Percentiles rank a stretch among this genome's conserved stretches.
These are phyloP conservation scores for Drosophila chauvacae DNA, from an alignment of 1,140 invertebrate genomes.

Conservation along the genomic window DNA sequence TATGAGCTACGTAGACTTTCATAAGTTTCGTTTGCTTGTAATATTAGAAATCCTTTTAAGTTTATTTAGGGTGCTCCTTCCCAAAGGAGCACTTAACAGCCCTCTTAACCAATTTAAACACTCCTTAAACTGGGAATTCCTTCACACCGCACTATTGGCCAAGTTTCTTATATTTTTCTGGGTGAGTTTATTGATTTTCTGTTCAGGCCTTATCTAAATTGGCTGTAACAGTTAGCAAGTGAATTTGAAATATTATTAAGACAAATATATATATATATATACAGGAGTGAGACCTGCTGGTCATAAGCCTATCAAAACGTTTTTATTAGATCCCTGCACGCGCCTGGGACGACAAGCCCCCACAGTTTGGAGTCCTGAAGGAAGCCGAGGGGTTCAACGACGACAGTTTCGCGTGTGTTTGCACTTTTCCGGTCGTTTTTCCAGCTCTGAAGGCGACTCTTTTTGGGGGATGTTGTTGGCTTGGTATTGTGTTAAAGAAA, in stretches of 20 bases:
- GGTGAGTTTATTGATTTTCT: conserved; percentile 56
- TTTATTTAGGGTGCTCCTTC: not conserved
- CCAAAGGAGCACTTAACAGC: not conserved
- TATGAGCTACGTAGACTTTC: no score
- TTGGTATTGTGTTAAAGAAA: conserved; percentile 58
- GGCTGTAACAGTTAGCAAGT: conserved; percentile 69
- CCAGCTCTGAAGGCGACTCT: conserved; percentile 44
- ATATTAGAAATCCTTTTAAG: not conserved
- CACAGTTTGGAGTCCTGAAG: conserved; percentile 8
- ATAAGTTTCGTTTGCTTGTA: not conserved
- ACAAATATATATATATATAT: conserved; percentile 38
- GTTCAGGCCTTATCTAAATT: conserved; percentile 52
- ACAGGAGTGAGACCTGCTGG: conserved; percentile 22
- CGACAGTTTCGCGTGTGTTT: conserved; percentile 80
- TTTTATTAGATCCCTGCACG: conserved; percentile 74
- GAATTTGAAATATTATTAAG: conserved; percentile 70
- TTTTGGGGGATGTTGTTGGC: conserved; percentile 43
- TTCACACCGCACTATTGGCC: not conserved
- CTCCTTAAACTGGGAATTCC: not conserved
- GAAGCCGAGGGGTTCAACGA: conserved; percentile 13
- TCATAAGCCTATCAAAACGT: conserved; percentile 77
- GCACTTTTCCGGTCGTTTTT: conserved; percentile 77
- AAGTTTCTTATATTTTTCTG: not conserved
- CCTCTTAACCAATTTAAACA: not conserved
- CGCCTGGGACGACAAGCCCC: conserved; percentile 53